phyloP scores from a whole-genome alignment of 1,140 invertebrate genomes.

The Lepidurus packardi region DNA sequence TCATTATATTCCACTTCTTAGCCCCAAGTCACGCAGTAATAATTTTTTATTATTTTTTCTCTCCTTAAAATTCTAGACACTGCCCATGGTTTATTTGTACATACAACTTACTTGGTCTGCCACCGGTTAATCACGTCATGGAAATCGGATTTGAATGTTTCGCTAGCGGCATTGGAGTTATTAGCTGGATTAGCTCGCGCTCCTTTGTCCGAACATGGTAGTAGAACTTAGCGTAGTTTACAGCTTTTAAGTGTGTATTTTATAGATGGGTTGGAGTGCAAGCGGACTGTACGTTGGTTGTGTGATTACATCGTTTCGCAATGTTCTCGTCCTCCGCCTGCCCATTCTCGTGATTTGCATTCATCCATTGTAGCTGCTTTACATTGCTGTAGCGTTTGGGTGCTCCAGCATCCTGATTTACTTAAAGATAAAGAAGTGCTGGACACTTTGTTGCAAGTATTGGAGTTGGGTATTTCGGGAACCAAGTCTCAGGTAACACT shows the following conservation, averaged over 20 bases:
- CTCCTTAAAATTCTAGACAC: conserved; percentile 53
- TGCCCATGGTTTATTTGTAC: conserved; percentile 78
- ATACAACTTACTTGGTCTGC: conserved; percentile 86
- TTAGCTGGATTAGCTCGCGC: conserved; percentile 80
- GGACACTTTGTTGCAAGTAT: conserved; percentile 86
- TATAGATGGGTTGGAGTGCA: conserved; percentile 75
- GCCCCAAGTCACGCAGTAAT: too few relatives aligned
- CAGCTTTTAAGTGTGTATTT: conserved; percentile 25
- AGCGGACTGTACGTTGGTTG: conserved; percentile 93
- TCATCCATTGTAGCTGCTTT: conserved; percentile 95
- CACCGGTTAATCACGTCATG: conserved; percentile 90
- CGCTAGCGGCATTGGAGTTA: conserved; percentile 85
- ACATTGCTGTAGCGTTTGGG: conserved; percentile 83
- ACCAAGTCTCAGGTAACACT: conserved; percentile 65
- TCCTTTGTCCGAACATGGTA: conserved; percentile 76
- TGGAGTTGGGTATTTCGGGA: conserved; percentile 95
- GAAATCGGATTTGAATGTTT: conserved; percentile 92
- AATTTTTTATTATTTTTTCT: too few relatives aligned
- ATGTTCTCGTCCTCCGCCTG: conserved; percentile 87
- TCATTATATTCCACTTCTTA: background rate
- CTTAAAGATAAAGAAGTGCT: conserved; percentile 88
- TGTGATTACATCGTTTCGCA: conserved; percentile 92
- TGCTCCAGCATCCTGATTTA: conserved; percentile 78
- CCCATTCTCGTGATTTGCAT: conserved; percentile 95
- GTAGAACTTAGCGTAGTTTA: conserved; percentile 35